Conservation (phyloP, 1,140 invertebrate genomes). For the Megalopta genalis region DNA sequence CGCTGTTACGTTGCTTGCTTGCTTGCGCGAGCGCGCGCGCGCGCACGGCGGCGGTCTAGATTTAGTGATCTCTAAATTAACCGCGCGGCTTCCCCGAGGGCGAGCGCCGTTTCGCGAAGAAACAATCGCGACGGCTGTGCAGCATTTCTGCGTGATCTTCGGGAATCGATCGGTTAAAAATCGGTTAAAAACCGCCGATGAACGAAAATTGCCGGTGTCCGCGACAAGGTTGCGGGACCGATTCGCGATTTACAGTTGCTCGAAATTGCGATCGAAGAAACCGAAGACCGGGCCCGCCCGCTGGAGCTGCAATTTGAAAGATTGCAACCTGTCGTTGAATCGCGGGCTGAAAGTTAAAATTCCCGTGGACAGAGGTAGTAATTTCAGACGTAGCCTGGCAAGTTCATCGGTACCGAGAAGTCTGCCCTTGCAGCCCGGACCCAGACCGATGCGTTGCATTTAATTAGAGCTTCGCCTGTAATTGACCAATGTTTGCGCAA, state of each 20-base stretch:
- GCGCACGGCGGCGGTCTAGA: constrained; percentile 11
- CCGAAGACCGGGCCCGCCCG: too few species aligned
- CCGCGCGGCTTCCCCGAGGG: neutral
- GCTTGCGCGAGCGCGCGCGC: too few species aligned
- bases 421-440: neutral
- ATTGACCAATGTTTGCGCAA: constrained; percentile 51
- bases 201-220: too few species aligned
- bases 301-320: too few species aligned
- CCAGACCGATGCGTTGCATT: constrained; percentile 15
- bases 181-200: too few species aligned
- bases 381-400: neutral
- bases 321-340: neutral
- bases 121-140: neutral
- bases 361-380: neutral
- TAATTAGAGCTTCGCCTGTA: constrained; percentile 55
- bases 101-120: neutral
- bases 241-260: too few species aligned
- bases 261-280: too few species aligned
- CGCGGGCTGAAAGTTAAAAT: neutral
- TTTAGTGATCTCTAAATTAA: constrained; percentile 43
- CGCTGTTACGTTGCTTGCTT: constrained; percentile 10
- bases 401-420: neutral
- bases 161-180: too few species aligned
- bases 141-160: too few species aligned
- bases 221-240: too few species aligned